A percentile compares a stretch with the other conserved stretches of the same genome.
These are phyloP conservation scores for Labroides dimidiatus DNA, from an alignment of 2,797 vertebrate genomes.

Conservation along the genomic window DNA sequence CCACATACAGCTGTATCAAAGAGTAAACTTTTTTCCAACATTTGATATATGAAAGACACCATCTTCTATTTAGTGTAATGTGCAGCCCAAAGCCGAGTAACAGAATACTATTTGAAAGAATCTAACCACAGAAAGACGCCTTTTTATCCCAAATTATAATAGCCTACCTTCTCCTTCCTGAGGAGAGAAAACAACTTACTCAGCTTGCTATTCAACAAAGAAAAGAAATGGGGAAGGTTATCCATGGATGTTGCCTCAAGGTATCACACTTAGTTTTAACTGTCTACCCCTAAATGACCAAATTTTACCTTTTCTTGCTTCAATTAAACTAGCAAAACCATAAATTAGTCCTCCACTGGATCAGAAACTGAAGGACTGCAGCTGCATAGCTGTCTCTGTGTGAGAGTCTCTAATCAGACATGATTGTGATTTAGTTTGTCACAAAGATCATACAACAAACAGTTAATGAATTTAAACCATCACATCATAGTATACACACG, in stretches of 20 bases:
- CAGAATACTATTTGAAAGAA: constrained; percentile 9
- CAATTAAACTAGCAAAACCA: constrained; percentile 30
- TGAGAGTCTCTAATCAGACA: constrained; percentile 13
- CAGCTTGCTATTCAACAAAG: constrained; percentile 45
- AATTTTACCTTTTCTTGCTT: constrained; percentile 54
- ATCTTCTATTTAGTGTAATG: constrained; percentile 7
- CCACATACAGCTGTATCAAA: too few relatives aligned
- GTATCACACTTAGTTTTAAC: constrained; percentile 37
- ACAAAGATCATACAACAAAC: neutral
- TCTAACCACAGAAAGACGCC: constrained; percentile 5
- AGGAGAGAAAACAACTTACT: constrained; percentile 18
- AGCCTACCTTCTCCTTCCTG: constrained; percentile 24
- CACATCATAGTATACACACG: neutral
- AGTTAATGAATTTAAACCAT: neutral
- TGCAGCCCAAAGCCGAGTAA: constrained; percentile 8
- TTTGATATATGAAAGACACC: neutral
- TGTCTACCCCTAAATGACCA: constrained; percentile 35
- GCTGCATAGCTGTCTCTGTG: neutral
- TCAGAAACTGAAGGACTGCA: constrained; percentile 24
- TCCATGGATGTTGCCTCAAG: constrained; percentile 38
- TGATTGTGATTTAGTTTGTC: constrained; percentile 13
- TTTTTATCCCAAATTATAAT: constrained; percentile 29
- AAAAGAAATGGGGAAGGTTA: constrained; percentile 26
- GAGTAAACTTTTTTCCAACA: neutral
- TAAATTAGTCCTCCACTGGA: neutral